Percentiles rank a stretch among this genome's conserved stretches.
phyloP scores from a whole-genome alignment of 2,113 vertebrate species.

The Hypocryptadius cinnamomeus region DNA sequence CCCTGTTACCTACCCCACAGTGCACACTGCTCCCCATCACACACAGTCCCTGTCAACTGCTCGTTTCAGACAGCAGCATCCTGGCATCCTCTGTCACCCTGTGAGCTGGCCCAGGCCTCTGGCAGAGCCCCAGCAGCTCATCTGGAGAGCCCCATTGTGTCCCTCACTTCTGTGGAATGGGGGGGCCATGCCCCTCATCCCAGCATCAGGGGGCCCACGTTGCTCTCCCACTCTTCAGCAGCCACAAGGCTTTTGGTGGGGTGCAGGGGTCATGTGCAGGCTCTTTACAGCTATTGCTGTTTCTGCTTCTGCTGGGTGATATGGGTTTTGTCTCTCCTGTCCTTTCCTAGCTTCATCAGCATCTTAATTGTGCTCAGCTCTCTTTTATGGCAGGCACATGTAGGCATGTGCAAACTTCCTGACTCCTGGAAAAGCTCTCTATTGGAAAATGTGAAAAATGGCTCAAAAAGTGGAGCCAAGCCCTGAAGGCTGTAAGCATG shows the following conservation, averaged over 20 bases:
- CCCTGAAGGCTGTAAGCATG: not conserved
- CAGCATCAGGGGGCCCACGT: accelerated
- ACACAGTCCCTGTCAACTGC: too few relatives aligned
- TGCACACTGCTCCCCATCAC: not conserved
- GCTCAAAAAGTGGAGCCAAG: not conserved
- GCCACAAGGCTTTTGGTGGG: not conserved
- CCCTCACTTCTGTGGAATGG: not conserved
- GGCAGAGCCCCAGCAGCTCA: not conserved
- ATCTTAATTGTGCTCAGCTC: not conserved
- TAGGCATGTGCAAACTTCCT: not conserved
- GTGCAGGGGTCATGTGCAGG: accelerated
- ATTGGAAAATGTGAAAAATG: not conserved
- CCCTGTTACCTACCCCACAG: not conserved
- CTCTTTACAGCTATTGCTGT: not conserved
- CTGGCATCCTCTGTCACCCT: not conserved
- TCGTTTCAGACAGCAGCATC: not conserved
- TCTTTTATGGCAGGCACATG: not conserved
- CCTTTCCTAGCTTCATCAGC: not conserved
- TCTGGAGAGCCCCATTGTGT: not conserved
- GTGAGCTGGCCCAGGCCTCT: accelerated
- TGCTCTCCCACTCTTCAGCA: not conserved
- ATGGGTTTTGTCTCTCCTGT: not conserved
- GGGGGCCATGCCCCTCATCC: not conserved
- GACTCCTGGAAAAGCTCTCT: not conserved
- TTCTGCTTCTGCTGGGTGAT: not conserved